phyloP scores from a whole-genome alignment of 1,140 invertebrate species.

The Harlomillsia oculata region DNA sequence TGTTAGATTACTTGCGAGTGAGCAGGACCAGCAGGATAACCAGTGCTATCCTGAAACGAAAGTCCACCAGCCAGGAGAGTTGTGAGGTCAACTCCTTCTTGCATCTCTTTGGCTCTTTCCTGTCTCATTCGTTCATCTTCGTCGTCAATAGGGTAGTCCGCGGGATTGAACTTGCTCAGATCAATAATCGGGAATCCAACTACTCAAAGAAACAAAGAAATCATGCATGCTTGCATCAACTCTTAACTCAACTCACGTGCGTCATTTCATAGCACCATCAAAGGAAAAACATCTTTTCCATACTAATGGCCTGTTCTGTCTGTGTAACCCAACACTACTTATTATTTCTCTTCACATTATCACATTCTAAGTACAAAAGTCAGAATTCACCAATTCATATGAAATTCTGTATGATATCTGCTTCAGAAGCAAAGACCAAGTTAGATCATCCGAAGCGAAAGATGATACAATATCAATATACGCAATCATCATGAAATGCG shows the following conservation, averaged over 20 bases:
- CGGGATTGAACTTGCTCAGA: slow-evolving; percentile 50
- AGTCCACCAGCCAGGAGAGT: slow-evolving; percentile 30
- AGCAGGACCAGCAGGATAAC: slow-evolving; percentile 23
- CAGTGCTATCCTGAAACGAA: slow-evolving; percentile 7
- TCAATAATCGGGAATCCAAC: slow-evolving; percentile 45
- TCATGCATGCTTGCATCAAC: background rate
- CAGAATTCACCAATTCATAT: no score
- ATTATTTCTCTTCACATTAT: no score
- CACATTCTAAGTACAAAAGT: no score
- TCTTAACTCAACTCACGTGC: background rate
- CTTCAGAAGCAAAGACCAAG: no score
- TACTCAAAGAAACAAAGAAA: background rate
- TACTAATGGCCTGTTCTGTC: background rate
- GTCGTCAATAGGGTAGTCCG: slow-evolving; percentile 56
- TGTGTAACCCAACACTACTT: background rate
- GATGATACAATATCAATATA: no score
- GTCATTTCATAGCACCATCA: background rate
- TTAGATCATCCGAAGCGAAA: no score
- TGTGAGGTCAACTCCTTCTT: slow-evolving; percentile 60
- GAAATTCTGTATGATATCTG: no score
- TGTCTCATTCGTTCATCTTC: slow-evolving; percentile 59
- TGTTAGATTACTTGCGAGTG: slow-evolving; percentile 27
- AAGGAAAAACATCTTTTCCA: background rate
- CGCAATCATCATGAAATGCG: background rate
- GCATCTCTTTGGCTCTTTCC: slow-evolving; percentile 62